Evolutionary conservation across 2,888 invertebrate genomes (phyloP).

Genomic region (Idaea biselata): DNA sequence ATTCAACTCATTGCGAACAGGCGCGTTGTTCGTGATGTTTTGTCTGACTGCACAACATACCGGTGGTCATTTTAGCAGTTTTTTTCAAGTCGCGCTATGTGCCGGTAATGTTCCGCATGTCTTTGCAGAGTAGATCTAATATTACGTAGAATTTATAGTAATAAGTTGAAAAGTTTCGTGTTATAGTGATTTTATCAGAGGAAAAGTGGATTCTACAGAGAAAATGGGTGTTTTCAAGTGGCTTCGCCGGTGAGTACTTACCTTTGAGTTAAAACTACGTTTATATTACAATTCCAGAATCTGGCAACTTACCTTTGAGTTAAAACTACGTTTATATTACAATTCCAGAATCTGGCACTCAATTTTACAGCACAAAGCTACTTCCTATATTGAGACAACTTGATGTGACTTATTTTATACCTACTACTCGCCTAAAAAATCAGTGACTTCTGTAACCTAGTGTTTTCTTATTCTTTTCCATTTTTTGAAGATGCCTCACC

Average conservation of each 20-base stretch:
- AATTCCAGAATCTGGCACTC: no score
- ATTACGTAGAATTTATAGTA: neutral
- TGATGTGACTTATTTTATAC: neutral
- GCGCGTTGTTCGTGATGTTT: slow-evolving; percentile 75
- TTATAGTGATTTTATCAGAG: slow-evolving; percentile 18
- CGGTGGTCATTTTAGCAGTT: slow-evolving; percentile 74
- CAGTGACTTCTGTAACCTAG: neutral
- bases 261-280: slow-evolving; percentile 2
- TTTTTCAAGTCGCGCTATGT: slow-evolving; percentile 59
- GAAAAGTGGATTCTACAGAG: slow-evolving; percentile 62
- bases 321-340: neutral
- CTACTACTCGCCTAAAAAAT: neutral
- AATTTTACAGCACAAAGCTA: no score
- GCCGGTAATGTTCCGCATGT: slow-evolving; percentile 73
- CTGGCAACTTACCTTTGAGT: slow-evolving; percentile 4
- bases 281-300: neutral
- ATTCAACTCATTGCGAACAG: slow-evolving; percentile 76
- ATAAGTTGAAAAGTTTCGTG: slow-evolving; percentile 37
- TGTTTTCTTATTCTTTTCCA: neutral
- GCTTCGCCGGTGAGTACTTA: slow-evolving; percentile 72
- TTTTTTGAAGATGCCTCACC: neutral
- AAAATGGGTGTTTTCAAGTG: slow-evolving; percentile 78
- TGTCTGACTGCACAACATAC: slow-evolving; percentile 79
- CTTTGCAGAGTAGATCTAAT: slow-evolving; percentile 31
- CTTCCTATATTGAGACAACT: no score